Evolutionary conservation across 2,888 invertebrate genomes (phyloP), one percentile per base, ranked within the genome.

Genomic region (Lithosia quadra): DNA sequence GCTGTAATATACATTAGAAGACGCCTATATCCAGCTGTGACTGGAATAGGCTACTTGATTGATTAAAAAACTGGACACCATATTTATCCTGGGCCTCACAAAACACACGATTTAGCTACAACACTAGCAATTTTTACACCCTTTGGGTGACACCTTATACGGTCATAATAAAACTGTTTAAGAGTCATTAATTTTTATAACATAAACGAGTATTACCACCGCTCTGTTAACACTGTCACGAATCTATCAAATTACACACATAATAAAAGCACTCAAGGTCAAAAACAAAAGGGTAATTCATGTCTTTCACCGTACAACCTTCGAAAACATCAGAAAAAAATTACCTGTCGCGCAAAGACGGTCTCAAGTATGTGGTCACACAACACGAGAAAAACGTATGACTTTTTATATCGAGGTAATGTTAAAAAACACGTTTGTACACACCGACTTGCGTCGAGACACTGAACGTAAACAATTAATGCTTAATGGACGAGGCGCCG

Each of bases 381-480:
- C 69, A 75, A 70, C 61, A 67, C 68, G 63, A 70, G 65, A 74
- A 77, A 73, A 77, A 60, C 68, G 58, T 63, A 60, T 68, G 65
- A 15, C 24, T 74, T 72, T 82, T 80, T 77, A 69, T 74, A 60
- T 18, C 18, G 62, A 61, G 62, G 59, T 70, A 73, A 72, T 67
- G 59, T 53, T 69, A 74, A 75, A 55, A 77, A 80, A 78, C 83
- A 82, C 80, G 80, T 80, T 82, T 73, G 74, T 69, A 69, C 80
- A 67, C 71, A 69, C 36, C 72, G 65, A 58, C 66, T 36, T 0
- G 4, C 67, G 36, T 60, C 64, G 71, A 67, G 60, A 68, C 63
- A 80, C 80, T 80, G 73, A 59, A 72, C 65, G 71, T 72, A 78
- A 75, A 80, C 72, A 80, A 80, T 80, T 80, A 74, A 59, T 64